These are phyloP conservation scores for Bombyx huttoni DNA, from an alignment of 2,888 invertebrate species.

Conservation along the genomic window DNA sequence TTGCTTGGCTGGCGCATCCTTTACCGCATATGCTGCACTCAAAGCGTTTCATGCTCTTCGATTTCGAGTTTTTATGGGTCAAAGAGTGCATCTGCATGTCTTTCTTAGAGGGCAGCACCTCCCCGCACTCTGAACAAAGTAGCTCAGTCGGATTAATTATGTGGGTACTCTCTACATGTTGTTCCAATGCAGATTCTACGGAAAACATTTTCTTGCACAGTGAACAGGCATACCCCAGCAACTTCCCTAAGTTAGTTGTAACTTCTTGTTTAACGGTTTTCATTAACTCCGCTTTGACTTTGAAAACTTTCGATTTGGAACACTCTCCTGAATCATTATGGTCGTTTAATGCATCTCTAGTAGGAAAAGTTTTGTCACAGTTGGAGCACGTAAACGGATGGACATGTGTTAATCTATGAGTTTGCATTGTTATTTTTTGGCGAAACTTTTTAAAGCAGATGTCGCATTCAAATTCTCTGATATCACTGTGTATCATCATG, in stretches of 20 bases:
- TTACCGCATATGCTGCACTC: conserved; percentile 57
- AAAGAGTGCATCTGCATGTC: conserved; percentile 42
- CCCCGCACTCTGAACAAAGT: conserved; percentile 50
- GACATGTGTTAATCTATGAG: conserved; percentile 54
- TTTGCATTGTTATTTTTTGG: conserved; percentile 66
- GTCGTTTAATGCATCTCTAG: conserved; percentile 23
- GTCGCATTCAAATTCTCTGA: conserved; percentile 60
- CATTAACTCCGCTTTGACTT: conserved; percentile 52
- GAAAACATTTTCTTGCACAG: conserved; percentile 65
- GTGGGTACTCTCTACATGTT: conserved; percentile 53
- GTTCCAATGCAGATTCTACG: conserved; percentile 50
- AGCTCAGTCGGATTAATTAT: conserved; percentile 41
- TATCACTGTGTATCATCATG: conserved; percentile 61
- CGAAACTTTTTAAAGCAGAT: conserved; percentile 58
- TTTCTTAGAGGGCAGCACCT: conserved; percentile 39
- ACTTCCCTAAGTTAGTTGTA: conserved; percentile 47
- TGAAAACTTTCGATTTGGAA: conserved; percentile 33
- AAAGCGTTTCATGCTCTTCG: conserved; percentile 42
- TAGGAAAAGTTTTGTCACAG: conserved; percentile 47
- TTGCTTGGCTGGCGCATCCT: conserved; percentile 59
- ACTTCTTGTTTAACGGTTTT: conserved; percentile 57
- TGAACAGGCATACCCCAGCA: conserved; percentile 56
- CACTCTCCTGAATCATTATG: conserved; percentile 44
- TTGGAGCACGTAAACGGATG: conserved; percentile 44
- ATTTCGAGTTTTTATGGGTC: conserved; percentile 33